Evolutionary conservation across 92 coral and sea anemone genomes (phyloP).

Genomic region (Galaxea fascicularis): DNA sequence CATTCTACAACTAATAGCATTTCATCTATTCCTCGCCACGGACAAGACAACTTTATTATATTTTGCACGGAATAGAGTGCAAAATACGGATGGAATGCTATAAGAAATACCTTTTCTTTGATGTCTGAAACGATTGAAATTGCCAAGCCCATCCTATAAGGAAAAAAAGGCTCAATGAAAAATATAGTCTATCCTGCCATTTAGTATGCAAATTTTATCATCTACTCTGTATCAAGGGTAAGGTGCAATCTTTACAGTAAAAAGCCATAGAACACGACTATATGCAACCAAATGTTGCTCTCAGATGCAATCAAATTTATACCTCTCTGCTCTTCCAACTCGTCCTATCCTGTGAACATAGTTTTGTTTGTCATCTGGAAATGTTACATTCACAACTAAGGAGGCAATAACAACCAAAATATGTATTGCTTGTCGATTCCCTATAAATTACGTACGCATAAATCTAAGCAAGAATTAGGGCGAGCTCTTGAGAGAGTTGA

Average conservation of each 20-base stretch:
- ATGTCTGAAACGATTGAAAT: constrained; percentile 90
- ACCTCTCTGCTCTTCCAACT: constrained; percentile 98
- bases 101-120: constrained; percentile 80
- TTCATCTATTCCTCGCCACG: too few relatives aligned
- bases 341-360: constrained; percentile 98
- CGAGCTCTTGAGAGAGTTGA: too few relatives aligned
- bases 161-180: not conserved
- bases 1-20: too few relatives aligned
- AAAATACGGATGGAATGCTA: not conserved
- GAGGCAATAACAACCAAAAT: not conserved
- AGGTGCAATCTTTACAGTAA: too few relatives aligned
- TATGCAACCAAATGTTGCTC: not conserved
- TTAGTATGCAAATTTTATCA: too few relatives aligned
- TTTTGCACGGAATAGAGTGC: too few relatives aligned
- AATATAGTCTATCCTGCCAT: not conserved
- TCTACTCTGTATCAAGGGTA: too few relatives aligned
- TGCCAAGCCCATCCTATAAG: constrained; percentile 93
- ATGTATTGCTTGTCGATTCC: not conserved
- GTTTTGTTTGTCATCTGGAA: constrained; percentile 97
- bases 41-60: too few relatives aligned
- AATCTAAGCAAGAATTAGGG: too few relatives aligned
- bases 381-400: constrained; percentile 92
- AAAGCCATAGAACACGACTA: too few relatives aligned
- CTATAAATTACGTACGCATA: too few relatives aligned
- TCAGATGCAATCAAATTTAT: not conserved